phyloP scores from a whole-genome alignment of 2,113 vertebrate species.

The Glareola pratincola region DNA sequence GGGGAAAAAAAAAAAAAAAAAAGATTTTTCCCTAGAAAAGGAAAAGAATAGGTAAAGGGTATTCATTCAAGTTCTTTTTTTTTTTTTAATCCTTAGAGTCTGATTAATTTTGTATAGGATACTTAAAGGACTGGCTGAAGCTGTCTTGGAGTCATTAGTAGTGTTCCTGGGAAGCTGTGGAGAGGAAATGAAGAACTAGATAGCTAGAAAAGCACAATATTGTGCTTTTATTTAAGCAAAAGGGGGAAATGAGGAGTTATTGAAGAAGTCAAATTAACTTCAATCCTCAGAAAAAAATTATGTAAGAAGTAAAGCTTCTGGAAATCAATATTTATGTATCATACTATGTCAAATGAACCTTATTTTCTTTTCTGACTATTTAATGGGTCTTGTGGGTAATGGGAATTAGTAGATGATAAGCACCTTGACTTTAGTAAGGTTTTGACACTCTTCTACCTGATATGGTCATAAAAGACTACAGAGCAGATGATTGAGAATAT shows the following conservation, averaged over 20 bases:
- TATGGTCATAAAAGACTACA: background rate
- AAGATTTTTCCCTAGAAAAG: background rate
- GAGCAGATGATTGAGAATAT: background rate
- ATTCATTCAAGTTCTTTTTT: too few species aligned
- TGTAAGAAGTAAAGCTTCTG: conserved; percentile 11
- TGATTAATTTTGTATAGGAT: conserved; percentile 16
- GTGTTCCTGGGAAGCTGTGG: background rate
- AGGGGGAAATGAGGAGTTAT: background rate
- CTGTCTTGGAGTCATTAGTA: background rate
- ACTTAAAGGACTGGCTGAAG: background rate
- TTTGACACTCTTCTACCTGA: background rate
- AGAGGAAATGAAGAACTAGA: background rate
- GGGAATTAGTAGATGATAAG: background rate
- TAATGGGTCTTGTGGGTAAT: conserved; percentile 10
- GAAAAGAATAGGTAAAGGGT: background rate
- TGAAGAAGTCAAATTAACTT: conserved; percentile 8
- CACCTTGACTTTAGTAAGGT: background rate
- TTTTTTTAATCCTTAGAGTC: background rate
- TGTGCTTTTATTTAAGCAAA: background rate
- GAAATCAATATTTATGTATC: conserved; percentile 49
- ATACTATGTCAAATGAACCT: background rate
- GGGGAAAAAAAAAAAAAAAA: background rate
- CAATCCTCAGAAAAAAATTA: background rate
- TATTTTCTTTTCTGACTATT: conserved; percentile 13
- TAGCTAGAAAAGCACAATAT: background rate